phyloP scores from a whole-genome alignment of 2,888 invertebrate genomes.

The Sympetrum striolatum region DNA sequence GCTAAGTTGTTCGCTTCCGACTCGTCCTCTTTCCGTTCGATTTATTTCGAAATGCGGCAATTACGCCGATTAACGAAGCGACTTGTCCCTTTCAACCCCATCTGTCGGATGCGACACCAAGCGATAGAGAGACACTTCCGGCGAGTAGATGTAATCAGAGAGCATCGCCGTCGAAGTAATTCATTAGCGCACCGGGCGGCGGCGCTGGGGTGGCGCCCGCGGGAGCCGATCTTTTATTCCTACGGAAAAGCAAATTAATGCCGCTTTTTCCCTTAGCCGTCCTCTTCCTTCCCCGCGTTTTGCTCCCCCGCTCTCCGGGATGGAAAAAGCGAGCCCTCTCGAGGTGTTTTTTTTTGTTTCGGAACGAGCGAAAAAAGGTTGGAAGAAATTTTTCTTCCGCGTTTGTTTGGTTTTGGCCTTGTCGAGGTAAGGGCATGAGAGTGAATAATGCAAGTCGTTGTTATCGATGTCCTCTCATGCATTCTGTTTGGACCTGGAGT shows the following conservation, averaged over 20 bases:
- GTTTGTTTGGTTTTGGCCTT: neutral
- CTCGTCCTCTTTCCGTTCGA: conserved; percentile 16
- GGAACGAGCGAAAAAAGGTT: neutral
- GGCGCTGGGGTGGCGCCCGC: neutral
- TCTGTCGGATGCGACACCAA: conserved; percentile 6
- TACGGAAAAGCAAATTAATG: conserved; percentile 29
- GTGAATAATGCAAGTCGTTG: conserved; percentile 2
- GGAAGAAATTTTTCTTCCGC: neutral
- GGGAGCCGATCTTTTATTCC: conserved; percentile 11
- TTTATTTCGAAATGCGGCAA: conserved; percentile 41
- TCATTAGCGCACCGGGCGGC: conserved; percentile 31
- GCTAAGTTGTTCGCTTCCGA: neutral
- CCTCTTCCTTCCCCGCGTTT: neutral
- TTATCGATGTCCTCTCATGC: neutral
- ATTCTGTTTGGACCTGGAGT: neutral
- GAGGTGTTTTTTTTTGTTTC: neutral
- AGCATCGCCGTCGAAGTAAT: conserved; percentile 14
- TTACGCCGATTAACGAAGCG: conserved; percentile 37
- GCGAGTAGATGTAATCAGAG: conserved; percentile 26
- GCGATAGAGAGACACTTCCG: conserved; percentile 8
- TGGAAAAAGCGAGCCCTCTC: neutral
- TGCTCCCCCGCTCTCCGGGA: neutral
- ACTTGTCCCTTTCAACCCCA: conserved; percentile 39
- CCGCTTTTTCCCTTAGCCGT: neutral
- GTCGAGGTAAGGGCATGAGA: neutral